Evolutionary conservation across 2,888 invertebrate species (phyloP), one percentile per base, ranked within the genome.

Genomic region (Dryobota labecula): DNA sequence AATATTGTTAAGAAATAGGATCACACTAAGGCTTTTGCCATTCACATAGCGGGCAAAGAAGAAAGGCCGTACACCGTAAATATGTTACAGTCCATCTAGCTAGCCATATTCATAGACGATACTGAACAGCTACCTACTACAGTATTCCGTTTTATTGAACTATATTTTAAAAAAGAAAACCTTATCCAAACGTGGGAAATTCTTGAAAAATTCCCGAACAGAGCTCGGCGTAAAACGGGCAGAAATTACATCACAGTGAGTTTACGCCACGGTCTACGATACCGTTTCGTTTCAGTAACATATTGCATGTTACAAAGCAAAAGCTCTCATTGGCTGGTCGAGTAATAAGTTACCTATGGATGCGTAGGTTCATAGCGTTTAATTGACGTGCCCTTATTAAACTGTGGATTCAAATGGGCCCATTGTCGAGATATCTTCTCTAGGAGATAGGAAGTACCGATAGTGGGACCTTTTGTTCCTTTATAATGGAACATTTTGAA

Each of bases 381-480:
- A 83, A 86, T 80, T 85, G 83, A 82, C 76, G 70, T 82, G 72
- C 78, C 77, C 76, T 83, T 84, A 80, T 84, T 85, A 79, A 83
- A 77, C 63, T 45, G 70, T 70, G 78, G 70, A 82, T 78, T 70
- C 70, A 71, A 82, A 82, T 73, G 63, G 58, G 57, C 60, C 75
- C 54, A 79, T 80, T 79, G 80, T 76, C 54, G 56, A 77, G 67
- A 51, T 66, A 73, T 62, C 36, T 69, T 70, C 15, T 57, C 11
- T 62, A 72, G 38, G 30, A 70, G 68, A 67, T 62, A 58, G 62
- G 72, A 69, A 73, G 62, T 70, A 58, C 49, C 30, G 60, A 64
- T 75, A 64, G 66, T 45, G 38, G 15, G 41, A 38, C 6, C 58
- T 47, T 66, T 74, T 84, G 71, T 82, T 54, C 20, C 30, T 63